A percentile compares a stretch with the other conserved stretches of the same genome.
Evolutionary conservation across 2,888 invertebrate genomes (phyloP).

Genomic region (Amitus sp.): DNA sequence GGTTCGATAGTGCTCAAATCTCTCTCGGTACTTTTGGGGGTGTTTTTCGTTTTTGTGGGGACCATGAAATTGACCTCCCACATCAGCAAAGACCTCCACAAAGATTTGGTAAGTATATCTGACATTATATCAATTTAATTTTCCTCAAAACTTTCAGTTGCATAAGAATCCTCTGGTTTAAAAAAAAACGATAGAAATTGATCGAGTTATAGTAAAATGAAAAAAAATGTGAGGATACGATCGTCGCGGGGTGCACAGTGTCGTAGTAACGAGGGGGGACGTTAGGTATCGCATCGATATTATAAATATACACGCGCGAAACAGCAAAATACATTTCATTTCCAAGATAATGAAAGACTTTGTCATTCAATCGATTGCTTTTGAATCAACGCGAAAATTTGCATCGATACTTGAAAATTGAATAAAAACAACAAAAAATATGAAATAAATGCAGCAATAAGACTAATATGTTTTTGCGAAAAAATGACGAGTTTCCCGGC

Average conservation of each 20-base stretch:
- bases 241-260: constrained; percentile 34
- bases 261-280: constrained; percentile 15
- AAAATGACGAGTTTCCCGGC: no score
- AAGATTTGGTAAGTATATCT: constrained; percentile 86
- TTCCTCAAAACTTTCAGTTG: constrained; percentile 37
- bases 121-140: no score
- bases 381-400: background rate
- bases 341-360: no score
- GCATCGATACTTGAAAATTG: background rate
- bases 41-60: constrained; percentile 96
- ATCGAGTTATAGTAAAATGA: background rate
- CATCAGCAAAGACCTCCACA: constrained; percentile 94
- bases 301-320: constrained; percentile 20
- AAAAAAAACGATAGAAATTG: no score
- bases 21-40: constrained; percentile 88
- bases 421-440: background rate
- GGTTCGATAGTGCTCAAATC: constrained; percentile 88
- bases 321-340: background rate
- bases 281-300: constrained; percentile 19
- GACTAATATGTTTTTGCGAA: constrained; percentile 11
- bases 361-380: background rate
- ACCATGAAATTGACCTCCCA: constrained; percentile 91
- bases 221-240: constrained; percentile 22
- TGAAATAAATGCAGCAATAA: background rate
- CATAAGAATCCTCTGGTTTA: no score